Evolutionary conservation across 2,113 vertebrate genomes (phyloP).

Genomic region (Alligator sinensis): DNA sequence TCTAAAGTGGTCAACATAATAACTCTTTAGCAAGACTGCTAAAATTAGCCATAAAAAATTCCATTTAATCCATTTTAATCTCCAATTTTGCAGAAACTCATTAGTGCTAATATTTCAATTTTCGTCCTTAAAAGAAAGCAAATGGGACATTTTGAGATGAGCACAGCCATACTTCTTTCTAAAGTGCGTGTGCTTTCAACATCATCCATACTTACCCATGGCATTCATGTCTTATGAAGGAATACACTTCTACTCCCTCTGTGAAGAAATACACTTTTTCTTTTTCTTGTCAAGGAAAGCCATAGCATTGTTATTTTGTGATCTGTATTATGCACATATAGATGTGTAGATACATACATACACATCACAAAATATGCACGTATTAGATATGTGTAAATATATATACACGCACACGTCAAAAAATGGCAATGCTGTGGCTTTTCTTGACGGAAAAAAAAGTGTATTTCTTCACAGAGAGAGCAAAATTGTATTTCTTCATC

Average conservation of each 20-base stretch:
- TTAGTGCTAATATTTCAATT: slow-evolving; percentile 48
- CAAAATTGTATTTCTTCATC: too few relatives aligned
- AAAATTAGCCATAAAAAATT: background rate
- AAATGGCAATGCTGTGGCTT: too few relatives aligned
- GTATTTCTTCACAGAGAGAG: too few relatives aligned
- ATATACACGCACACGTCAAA: too few relatives aligned
- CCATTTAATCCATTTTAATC: slow-evolving; percentile 27
- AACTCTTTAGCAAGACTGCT: slow-evolving; percentile 3
- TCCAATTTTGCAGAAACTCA: slow-evolving; percentile 10
- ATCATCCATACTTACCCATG: background rate
- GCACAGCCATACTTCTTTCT: background rate
- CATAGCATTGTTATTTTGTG: background rate
- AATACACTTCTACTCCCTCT: background rate
- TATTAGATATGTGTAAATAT: too few relatives aligned
- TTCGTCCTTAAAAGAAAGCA: background rate
- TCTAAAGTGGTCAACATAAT: background rate
- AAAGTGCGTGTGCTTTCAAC: background rate
- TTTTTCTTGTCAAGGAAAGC: background rate
- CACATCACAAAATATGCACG: background rate
- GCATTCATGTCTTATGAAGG: background rate
- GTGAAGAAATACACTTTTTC: too few relatives aligned
- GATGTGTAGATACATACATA: too few relatives aligned
- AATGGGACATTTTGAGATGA: background rate
- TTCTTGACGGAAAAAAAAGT: too few relatives aligned
- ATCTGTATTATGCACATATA: background rate